Conservation (phyloP, 2,888 invertebrate genomes). For the Leucophora obtusa region DNA sequence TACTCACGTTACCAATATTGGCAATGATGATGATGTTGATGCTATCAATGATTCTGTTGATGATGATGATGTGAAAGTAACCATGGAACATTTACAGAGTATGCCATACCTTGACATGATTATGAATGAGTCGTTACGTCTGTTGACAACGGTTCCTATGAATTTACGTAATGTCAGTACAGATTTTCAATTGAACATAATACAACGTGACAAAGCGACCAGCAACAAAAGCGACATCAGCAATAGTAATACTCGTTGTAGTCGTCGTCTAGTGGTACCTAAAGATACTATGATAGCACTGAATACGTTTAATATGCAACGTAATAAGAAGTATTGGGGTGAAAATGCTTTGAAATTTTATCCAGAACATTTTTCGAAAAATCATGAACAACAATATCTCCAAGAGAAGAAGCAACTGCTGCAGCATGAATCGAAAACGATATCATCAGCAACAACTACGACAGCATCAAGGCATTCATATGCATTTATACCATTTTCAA, state of each 20-base stretch:
- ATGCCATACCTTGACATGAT: slow-evolving; percentile 76
- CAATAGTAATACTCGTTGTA: not conserved
- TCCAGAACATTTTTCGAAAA: slow-evolving; percentile 72
- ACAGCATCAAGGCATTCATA: slow-evolving; percentile 72
- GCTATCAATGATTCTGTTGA: not conserved
- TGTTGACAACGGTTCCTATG: slow-evolving; percentile 76
- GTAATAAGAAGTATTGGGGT: slow-evolving; percentile 74
- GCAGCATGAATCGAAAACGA: slow-evolving; percentile 12
- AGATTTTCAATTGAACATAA: slow-evolving; percentile 70
- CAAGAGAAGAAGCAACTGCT: slow-evolving; percentile 1
- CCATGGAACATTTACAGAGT: slow-evolving; percentile 70
- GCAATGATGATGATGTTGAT: not conserved
- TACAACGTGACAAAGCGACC: slow-evolving; percentile 15
- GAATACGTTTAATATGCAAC: slow-evolving; percentile 77
- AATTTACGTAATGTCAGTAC: slow-evolving; percentile 74
- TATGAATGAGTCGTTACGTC: slow-evolving; percentile 75
- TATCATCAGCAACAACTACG: slow-evolving; percentile 16
- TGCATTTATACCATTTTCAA: slow-evolving; percentile 75
- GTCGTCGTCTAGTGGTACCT: slow-evolving; percentile 67
- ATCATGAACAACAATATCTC: slow-evolving; percentile 1
- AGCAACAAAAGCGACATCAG: slow-evolving; percentile 1
- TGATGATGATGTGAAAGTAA: slow-evolving; percentile 31
- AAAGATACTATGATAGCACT: slow-evolving; percentile 74
- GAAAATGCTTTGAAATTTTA: slow-evolving; percentile 72
- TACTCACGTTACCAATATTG: slow-evolving; percentile 13